Evolutionary conservation across 2,113 vertebrate species (phyloP).

Genomic region (Taurulus bubalis): DNA sequence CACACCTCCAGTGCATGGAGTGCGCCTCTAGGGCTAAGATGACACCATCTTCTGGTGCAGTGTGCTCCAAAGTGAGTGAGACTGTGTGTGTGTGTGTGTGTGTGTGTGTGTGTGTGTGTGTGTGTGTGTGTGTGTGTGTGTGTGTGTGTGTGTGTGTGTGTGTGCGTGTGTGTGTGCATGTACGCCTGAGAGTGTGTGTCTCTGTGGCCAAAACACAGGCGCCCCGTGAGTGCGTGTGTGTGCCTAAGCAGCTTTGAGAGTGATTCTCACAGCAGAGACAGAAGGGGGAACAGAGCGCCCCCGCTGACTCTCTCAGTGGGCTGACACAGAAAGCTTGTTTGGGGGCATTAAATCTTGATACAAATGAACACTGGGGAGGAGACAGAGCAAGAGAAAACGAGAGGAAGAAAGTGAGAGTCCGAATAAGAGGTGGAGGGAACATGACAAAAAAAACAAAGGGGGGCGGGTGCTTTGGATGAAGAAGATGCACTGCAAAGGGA

Average conservation of each 20-base stretch:
- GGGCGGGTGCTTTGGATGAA: constrained; percentile 11
- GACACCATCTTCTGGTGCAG: constrained; percentile 20
- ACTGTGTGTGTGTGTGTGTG: not conserved
- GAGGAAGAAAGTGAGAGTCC: constrained; percentile 50
- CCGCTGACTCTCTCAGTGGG: constrained; percentile 76
- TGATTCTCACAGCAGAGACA: constrained; percentile 65
- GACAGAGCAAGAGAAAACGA: constrained; percentile 56
- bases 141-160: not conserved
- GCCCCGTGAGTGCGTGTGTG: constrained; percentile 8
- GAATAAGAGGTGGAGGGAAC: constrained; percentile 30
- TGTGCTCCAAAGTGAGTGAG: constrained; percentile 19
- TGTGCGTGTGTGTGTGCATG: constrained; percentile 11
- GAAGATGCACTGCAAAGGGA: constrained; percentile 14
- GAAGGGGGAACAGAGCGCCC: constrained; percentile 66
- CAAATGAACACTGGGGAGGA: constrained; percentile 50
- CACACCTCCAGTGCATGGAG: not conserved
- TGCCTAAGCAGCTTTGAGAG: constrained; percentile 63
- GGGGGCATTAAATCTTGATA: constrained; percentile 79
- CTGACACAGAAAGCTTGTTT: constrained; percentile 79
- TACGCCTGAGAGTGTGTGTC: constrained; percentile 19
- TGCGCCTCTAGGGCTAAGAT: not conserved
- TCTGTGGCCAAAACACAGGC: constrained; percentile 42
- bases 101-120: constrained; percentile 12
- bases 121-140: constrained; percentile 27
- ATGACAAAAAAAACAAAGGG: not conserved